Evolutionary conservation across 2,888 invertebrate genomes (phyloP), one percentile per base, ranked within the genome.

Genomic region (Allacma fusca): DNA sequence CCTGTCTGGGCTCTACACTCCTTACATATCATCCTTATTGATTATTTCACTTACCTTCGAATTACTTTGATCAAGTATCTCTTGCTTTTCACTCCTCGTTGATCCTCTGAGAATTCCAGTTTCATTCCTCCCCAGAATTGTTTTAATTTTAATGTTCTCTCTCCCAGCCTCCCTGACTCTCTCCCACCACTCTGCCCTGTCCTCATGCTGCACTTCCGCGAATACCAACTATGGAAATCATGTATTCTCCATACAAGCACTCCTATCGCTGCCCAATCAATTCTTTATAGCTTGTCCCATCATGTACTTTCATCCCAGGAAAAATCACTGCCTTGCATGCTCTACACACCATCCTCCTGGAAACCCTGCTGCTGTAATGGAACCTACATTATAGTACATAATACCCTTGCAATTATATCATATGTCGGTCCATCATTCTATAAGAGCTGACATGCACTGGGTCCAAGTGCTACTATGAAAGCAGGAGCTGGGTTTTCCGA

Each of bases 111-210:
- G 75, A 65, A 68, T 75, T 68, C 67, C 68, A 43, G 24, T 16
- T 34, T 44, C 69, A 40, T 21, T 43, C 44, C 70, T 70, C 74
- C 68, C 75, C 44, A 62, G 78, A 78, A 78, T 81, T 81, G 81
- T 81, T 81, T 81, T 81, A 81, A 81, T 81, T 79, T 79, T 81
- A 80, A 80, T 80, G 78, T 78, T 40, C 50, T 50, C 50, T 50
- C 50, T 50, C 78, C 62, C 71, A 59, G 40, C 59, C 59, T 28
- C 68, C 28, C 34, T 28, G 23, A 57, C 68, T 26, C 50, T 75
- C 75, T 29, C 26, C 16, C 5, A 9, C 24, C 24, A 23, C 43
- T 29, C 44, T n/a, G 59, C 64, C 28, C 50, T 43, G 16, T 50
- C 4, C 50, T 4, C 50, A 13, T 19, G 19, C 50, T n/a, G 19